Evolutionary conservation across 2,888 invertebrate species (phyloP), one percentile per base, ranked within the genome.

Genomic region (Steinernema hermaphroditum): DNA sequence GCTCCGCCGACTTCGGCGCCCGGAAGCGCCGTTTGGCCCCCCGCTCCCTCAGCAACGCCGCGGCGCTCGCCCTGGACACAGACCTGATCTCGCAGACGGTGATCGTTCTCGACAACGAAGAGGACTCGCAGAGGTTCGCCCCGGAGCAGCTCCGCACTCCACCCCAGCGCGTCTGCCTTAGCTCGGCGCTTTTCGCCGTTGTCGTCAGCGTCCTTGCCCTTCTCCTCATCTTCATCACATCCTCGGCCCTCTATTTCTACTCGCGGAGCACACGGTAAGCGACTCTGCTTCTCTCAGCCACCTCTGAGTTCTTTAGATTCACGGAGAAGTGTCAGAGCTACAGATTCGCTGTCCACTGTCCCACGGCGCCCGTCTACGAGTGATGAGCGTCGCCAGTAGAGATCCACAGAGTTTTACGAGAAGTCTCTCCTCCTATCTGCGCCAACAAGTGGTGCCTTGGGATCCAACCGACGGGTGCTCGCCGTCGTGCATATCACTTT

Each of bases 41-140:
- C 9, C 43, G 1, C 2, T 8, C 29, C n/a, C n/a, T n/a, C n/a
- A n/a, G n/a, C n/a, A n/a, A n/a, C n/a, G 9, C n/a, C 2, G 29
- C 34, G 9, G 29, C 62, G 6, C 62, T 8, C 16, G 29, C 78
- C 34, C 77, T 76, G 37, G 82, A 82, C 22, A 82, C 81, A 0
- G 86, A 86, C 69, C 81, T 86, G 70, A 78, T 80, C 54, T 86
- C 86, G 0, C 85, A 86, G 74, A 84, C 81, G 2, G 77, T 86
- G 29, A 84, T 83, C 69, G 86, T 86, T 9, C 75, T 86, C 68
- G 86, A 86, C 62, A 74, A 75, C 22, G 80, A 80, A 0, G 81
- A 75, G 22, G 76, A 78, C 24, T 19, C 71, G 6, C 62, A 62
- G 62, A 62, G 32, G 29, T 32, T 62, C 16, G 12, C 62, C 1